Evolutionary conservation across 2,797 vertebrate genomes (phyloP), one percentile per base, ranked within the genome.

Genomic region (Girardinus metallicus): DNA sequence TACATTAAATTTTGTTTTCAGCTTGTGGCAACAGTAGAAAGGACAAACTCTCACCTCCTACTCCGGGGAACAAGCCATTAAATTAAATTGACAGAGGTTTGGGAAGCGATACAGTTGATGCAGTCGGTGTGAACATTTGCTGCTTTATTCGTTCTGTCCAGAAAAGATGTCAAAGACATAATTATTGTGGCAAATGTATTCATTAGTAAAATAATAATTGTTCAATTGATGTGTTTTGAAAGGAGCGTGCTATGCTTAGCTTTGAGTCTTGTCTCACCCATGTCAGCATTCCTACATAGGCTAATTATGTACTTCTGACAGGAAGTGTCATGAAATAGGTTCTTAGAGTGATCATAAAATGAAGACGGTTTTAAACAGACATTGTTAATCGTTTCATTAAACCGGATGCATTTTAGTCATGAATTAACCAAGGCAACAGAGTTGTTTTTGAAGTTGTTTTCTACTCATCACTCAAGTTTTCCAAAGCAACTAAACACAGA

Each of bases 381-480:
- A 34, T 31, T 64, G 7, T 64, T 18, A 18, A 34, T 18, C 2
- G 4, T 34, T 29, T 49, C 3, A 73, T 74, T 36, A 15, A 71
- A 43, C 26, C 74, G 31, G 66, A 49, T 78, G 51, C 57, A 57
- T 77, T 80, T 31, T 11, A 26, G 18, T 41, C 47, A 39, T 66
- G 9, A 23, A 39, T 23, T 23, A 13, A 21, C 34, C 36, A 66
- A 10, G 62, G 46, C 73, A 51, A 55, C 5, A 53, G 26, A 44
- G 74, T 62, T 79, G 9, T 77, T 68, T 60, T 13, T 74, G 12
- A 64, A 70, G 68, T 36, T 74, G 15, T 55, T 70, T 29, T 36
- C 55, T 26, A 31, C 15, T 73, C 1, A n/a, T 64, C 7, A 0
- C 29, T 49, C 44, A 39, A 36, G 23, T 26, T 13, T 34, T 53